Percentiles rank a stretch among this genome's conserved stretches.
Evolutionary conservation across 2,888 invertebrate genomes (phyloP).

Genomic region (Pheosia tremula): DNA sequence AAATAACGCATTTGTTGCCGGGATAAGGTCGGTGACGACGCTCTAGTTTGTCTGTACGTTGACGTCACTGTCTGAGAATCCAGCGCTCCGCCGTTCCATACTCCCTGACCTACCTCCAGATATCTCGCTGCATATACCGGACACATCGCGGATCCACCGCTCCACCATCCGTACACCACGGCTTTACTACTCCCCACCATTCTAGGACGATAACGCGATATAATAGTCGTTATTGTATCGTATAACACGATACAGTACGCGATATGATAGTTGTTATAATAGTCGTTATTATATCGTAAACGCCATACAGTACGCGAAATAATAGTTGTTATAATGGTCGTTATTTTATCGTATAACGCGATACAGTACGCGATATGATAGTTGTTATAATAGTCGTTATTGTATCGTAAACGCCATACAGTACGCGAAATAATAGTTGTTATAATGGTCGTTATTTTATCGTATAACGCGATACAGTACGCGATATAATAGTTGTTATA

Average conservation of each 20-base stretch:
- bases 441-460: too few relatives aligned
- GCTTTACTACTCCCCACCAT: background rate
- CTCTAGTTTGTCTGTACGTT: conserved; percentile 80
- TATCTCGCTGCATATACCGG: conserved; percentile 44
- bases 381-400: too few relatives aligned
- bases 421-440: too few relatives aligned
- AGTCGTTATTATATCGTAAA: too few relatives aligned
- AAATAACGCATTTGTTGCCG: conserved; percentile 76
- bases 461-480: too few relatives aligned
- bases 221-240: background rate
- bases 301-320: too few relatives aligned
- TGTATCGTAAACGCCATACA: too few relatives aligned
- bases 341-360: too few relatives aligned
- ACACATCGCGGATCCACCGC: conserved; percentile 5
- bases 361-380: too few relatives aligned
- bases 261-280: too few relatives aligned
- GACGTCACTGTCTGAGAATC: conserved; percentile 83
- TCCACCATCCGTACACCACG: background rate
- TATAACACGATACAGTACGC: too few relatives aligned
- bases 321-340: too few relatives aligned
- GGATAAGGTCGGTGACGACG: conserved; percentile 76
- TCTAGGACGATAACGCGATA: background rate
- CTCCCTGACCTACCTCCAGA: conserved; percentile 82
- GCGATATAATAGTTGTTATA: background rate
- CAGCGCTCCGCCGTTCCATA: conserved; percentile 58